Evolutionary conservation across 2,113 vertebrate genomes (phyloP), one percentile per base, ranked within the genome.

Genomic region (Takifugu bimaculatus): DNA sequence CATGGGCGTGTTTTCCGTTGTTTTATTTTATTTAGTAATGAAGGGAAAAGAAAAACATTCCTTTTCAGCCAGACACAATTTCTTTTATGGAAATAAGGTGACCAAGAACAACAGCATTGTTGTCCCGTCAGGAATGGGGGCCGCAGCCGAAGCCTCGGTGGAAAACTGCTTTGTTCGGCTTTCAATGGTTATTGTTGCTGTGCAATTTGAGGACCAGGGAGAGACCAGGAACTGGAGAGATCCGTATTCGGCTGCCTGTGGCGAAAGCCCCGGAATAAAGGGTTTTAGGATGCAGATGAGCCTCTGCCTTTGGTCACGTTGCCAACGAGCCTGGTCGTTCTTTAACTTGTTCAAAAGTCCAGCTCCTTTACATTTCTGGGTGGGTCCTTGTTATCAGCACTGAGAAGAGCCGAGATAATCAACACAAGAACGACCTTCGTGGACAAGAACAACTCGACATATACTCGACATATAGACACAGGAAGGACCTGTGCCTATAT

Each of bases 341-440:
- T 2, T 39, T 2, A 39, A 39, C 35, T 39, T 9, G 61, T 72
- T 27, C 45, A 50, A 70, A 70, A 55, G 47, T 53, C 50, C 63
- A 53, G 15, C 26, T 13, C 1, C 5, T 5, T 25, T 20, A 5
- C n/a, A 1, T 35, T 25, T 13, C 28, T 13, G 2, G 26, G 3
- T 2, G 27, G 4, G 50, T 10, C 13, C 51, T 2, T 10, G 29
- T 53, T 27, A 39, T 62, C 60, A 13, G 13, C 5, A 0, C 4
- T 6, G 7, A 11, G 11, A 39, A 39, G 35, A 39, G 35, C 9
- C 11, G 7, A 0, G 35, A 39, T 39, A 39, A 39, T 39, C 35
- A 39, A 5, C 29, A 32, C 4, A 1, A 1, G 29, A 6, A 32
- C 11, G 35, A 39, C 35, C 35, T 39, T 39, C 13, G 13, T 11